Evolutionary conservation across 2,888 invertebrate species (phyloP), one percentile per base, ranked within the genome.

Genomic region (Tigriopus californicus): DNA sequence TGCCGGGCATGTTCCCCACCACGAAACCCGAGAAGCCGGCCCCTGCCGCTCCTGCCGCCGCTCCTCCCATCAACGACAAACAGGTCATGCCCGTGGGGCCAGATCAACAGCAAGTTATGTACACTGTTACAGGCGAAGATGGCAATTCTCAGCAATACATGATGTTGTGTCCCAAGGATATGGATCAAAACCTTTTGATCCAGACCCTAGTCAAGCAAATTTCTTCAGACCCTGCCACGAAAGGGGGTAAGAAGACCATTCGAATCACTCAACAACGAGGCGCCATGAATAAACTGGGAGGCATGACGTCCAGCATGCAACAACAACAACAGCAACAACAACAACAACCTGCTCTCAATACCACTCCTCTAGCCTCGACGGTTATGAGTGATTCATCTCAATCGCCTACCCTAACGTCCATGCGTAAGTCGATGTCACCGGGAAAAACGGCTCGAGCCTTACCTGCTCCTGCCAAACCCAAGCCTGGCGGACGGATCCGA

Each of bases 141-240:
- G 58, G 58, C 42, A 46, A 58, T 10, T 24, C 58, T 11, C 58
- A 58, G 33, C 44, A 44, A 3, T 58, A 58, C 33, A 58, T 58
- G 58, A 58, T 58, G 58, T 18, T 58, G 44, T 58, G 58, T 22
- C 47, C 58, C 44, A 58, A 58, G 40, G 40, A 33, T 25, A 46
- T 58, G 47, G 58, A 58, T 49, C 58, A 58, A 22, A 47, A 58
- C 47, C 47, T 49, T 13, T 25, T 58, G 25, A 58, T 58, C 18
- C 22, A 15, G 15, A 58, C 58, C 49, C 40, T 58, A 33, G 47
- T 58, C 33, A 24, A 41, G 33, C 44, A 58, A 18, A 58, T 58
- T n/a, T 49, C 58, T n/a, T 15, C 44, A 1, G 58, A 58, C 24
- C 58, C 58, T 11, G 33, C 18, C 33, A 44, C 47, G 33, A 48